Percentiles rank a stretch among this genome's conserved stretches.
Evolutionary conservation across 2,888 invertebrate species (phyloP).

Genomic region (Trichogramma dendrolimi): DNA sequence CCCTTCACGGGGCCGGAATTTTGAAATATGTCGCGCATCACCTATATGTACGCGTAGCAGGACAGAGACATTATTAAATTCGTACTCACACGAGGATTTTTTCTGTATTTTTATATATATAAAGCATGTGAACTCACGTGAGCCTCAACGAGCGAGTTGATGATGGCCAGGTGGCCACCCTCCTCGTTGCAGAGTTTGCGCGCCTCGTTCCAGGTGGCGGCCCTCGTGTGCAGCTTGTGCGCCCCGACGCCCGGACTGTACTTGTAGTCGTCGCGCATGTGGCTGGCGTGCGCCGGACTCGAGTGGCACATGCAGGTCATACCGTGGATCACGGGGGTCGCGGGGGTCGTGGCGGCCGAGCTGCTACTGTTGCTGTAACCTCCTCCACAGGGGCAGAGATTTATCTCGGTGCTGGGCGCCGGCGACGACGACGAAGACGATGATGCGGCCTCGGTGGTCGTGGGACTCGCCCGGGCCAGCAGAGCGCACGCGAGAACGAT

Average conservation of each 20-base stretch:
- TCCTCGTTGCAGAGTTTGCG: slow-evolving; percentile 44
- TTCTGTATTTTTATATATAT: background rate
- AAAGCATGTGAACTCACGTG: slow-evolving; percentile 21
- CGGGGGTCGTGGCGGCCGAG: background rate
- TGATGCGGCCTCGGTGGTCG: background rate
- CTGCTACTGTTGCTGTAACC: background rate
- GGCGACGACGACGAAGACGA: background rate
- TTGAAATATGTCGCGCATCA: slow-evolving; percentile 34
- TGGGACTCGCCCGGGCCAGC: background rate
- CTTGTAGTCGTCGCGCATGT: slow-evolving; percentile 41
- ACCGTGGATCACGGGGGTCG: slow-evolving; percentile 33
- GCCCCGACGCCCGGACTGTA: slow-evolving; percentile 40
- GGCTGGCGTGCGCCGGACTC: slow-evolving; percentile 25
- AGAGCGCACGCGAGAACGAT: background rate
- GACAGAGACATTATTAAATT: no score
- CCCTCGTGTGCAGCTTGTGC: slow-evolving; percentile 43
- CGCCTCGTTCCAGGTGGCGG: slow-evolving; percentile 42
- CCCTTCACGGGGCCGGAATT: slow-evolving; percentile 34
- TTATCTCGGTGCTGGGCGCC: slow-evolving; percentile 5
- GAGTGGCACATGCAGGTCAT: slow-evolving; percentile 42
- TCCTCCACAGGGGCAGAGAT: slow-evolving; percentile 12
- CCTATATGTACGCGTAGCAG: slow-evolving; percentile 23
- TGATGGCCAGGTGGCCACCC: slow-evolving; percentile 42
- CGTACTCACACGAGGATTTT: no score
- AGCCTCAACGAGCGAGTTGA: slow-evolving; percentile 36